A percentile compares a stretch with the other conserved stretches of the same genome.
These are phyloP conservation scores for Lipophrys pholis DNA, from an alignment of 2,113 vertebrate genomes.

Conservation along the genomic window DNA sequence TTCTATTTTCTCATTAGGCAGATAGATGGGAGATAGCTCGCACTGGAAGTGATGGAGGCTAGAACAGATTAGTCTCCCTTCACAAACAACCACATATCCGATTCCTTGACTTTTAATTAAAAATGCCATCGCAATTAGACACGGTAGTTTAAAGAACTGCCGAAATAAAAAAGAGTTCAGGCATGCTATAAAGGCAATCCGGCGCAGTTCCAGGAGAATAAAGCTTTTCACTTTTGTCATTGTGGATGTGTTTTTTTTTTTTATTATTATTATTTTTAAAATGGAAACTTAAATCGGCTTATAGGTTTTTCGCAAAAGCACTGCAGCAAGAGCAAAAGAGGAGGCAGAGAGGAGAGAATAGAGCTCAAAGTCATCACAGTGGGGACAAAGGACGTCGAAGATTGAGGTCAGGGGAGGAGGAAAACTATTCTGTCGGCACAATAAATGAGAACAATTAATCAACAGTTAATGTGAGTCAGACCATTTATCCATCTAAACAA, in stretches of 20 bases:
- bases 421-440: conserved; percentile 66
- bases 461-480: conserved; percentile 77
- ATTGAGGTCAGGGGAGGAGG: conserved; percentile 81
- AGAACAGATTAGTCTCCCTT: conserved; percentile 83
- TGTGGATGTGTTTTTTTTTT: conserved; percentile 65
- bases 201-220: conserved; percentile 78
- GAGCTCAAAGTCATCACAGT: conserved; percentile 77
- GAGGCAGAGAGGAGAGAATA: conserved; percentile 69
- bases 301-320: conserved; percentile 76
- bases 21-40: conserved; percentile 83
- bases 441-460: conserved; percentile 85
- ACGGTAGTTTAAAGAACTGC: conserved; percentile 82
- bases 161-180: conserved; percentile 81
- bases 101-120: conserved; percentile 86
- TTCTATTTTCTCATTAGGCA: conserved; percentile 83
- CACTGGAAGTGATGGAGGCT: conserved; percentile 72
- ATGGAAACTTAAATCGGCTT: conserved; percentile 84
- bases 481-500: conserved; percentile 77
- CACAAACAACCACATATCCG: conserved; percentile 85
- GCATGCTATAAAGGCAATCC: conserved; percentile 80
- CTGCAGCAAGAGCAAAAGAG: conserved; percentile 69
- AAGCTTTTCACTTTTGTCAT: conserved; percentile 78
- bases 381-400: conserved; percentile 78
- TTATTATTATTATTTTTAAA: conserved; percentile 65
- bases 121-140: conserved; percentile 87